Evolutionary conservation across 2,113 vertebrate species (phyloP).

Genomic region (Prolemur simus): DNA sequence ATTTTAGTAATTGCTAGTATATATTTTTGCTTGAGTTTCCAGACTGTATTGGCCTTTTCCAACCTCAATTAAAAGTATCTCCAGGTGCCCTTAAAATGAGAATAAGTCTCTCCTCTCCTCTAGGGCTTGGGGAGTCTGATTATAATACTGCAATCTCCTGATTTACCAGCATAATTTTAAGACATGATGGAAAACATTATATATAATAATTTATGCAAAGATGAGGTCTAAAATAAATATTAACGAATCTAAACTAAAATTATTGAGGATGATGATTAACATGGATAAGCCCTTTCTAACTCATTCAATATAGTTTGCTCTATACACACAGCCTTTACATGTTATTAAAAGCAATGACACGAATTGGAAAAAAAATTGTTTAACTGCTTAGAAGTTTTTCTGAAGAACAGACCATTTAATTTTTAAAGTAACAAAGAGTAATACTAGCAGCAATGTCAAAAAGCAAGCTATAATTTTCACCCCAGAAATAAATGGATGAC

Average conservation of each 20-base stretch:
- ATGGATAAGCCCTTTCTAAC: neutral
- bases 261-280: neutral
- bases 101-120: neutral
- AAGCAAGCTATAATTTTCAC: slow-evolving; percentile 51
- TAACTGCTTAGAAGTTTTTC: slow-evolving; percentile 50
- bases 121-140: neutral
- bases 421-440: slow-evolving; percentile 62
- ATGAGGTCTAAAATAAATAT: slow-evolving; percentile 5
- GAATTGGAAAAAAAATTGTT: slow-evolving; percentile 57
- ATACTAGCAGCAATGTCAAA: slow-evolving; percentile 36
- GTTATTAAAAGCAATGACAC: slow-evolving; percentile 27
- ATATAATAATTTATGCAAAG: slow-evolving; percentile 26
- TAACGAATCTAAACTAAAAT: neutral
- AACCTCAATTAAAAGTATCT: slow-evolving; percentile 10
- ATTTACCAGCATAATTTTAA: neutral
- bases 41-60: neutral
- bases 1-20: slow-evolving; percentile 26
- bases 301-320: slow-evolving; percentile 5
- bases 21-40: slow-evolving; percentile 51
- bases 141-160: slow-evolving; percentile 35
- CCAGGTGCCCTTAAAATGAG: neutral
- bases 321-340: neutral
- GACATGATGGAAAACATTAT: neutral
- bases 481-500: slow-evolving; percentile 1
- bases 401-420: slow-evolving; percentile 9